A percentile compares a stretch with the other conserved stretches of the same genome.
These are phyloP conservation scores for Micrasema longulum DNA, from an alignment of 1,140 invertebrate genomes.

Conservation along the genomic window DNA sequence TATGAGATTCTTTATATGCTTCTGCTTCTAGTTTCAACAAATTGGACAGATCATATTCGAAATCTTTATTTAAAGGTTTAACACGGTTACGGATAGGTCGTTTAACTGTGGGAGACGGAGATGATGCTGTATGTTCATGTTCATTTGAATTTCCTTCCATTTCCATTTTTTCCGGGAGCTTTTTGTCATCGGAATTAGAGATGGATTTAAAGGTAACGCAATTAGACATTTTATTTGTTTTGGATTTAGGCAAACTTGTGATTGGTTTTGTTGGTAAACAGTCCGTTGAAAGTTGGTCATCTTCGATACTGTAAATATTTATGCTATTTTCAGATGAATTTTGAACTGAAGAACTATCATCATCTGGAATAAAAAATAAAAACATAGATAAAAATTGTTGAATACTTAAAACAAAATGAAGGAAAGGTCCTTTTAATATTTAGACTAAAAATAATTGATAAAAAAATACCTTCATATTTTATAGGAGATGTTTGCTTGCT, in stretches of 20 bases:
- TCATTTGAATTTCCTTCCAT: neutral
- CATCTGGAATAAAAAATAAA: constrained; percentile 9
- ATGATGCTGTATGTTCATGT: constrained; percentile 48
- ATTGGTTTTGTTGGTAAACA: neutral
- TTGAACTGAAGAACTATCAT: neutral
- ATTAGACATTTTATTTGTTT: neutral
- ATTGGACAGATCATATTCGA: constrained; percentile 76
- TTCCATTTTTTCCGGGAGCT: constrained; percentile 25
- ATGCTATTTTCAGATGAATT: neutral
- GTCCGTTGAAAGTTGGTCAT: neutral
- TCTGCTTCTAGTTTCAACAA: constrained; percentile 65
- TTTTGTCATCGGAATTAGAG: neutral
- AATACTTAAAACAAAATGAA: too few relatives aligned
- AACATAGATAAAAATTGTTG: neutral
- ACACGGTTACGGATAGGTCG: constrained; percentile 74
- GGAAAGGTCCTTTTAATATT: too few relatives aligned
- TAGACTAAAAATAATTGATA: too few relatives aligned
- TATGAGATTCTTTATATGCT: constrained; percentile 48
- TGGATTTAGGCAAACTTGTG: neutral
- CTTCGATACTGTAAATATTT: neutral
- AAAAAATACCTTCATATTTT: constrained; percentile 19
- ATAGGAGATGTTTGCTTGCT: constrained; percentile 3
- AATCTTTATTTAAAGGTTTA: constrained; percentile 75
- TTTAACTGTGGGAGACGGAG: constrained; percentile 55
- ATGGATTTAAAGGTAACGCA: constrained; percentile 7